phyloP scores from a whole-genome alignment of 2,113 vertebrate genomes.

The Pygoscelis adeliae region DNA sequence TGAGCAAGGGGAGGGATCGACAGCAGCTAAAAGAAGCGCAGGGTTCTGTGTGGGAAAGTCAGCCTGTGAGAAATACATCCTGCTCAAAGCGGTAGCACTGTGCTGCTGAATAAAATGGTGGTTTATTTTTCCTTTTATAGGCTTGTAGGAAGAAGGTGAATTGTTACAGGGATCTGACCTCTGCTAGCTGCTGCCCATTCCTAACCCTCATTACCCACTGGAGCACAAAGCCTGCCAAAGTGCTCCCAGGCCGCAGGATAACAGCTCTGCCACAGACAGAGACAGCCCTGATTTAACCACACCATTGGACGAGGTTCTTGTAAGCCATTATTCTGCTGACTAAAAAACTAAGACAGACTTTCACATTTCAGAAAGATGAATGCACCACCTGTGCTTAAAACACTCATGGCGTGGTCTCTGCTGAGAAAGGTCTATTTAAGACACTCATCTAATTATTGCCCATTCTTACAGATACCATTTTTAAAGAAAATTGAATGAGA shows the following conservation, averaged over 20 bases:
- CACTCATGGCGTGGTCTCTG: background rate
- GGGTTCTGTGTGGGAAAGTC: background rate
- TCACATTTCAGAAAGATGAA: background rate
- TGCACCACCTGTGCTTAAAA: background rate
- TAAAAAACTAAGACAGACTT: background rate
- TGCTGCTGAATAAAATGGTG: background rate
- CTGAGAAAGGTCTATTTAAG: background rate
- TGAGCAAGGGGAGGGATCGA: fast-evolving
- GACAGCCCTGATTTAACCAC: background rate
- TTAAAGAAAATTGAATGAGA: background rate
- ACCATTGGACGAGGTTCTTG: background rate
- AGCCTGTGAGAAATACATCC: background rate
- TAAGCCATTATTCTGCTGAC: background rate
- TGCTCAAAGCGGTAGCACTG: background rate
- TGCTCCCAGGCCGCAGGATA: fast-evolving
- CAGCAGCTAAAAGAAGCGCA: fast-evolving
- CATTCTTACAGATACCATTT: background rate
- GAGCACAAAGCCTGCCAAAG: background rate
- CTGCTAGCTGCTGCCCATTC: background rate
- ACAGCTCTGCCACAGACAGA: background rate
- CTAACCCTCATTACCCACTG: background rate
- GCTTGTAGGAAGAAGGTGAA: background rate
- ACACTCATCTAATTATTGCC: background rate
- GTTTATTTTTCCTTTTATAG: background rate
- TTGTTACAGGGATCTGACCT: background rate